These are phyloP conservation scores for Agapornis canus DNA, from an alignment of 2,797 vertebrate species.

Conservation along the genomic window DNA sequence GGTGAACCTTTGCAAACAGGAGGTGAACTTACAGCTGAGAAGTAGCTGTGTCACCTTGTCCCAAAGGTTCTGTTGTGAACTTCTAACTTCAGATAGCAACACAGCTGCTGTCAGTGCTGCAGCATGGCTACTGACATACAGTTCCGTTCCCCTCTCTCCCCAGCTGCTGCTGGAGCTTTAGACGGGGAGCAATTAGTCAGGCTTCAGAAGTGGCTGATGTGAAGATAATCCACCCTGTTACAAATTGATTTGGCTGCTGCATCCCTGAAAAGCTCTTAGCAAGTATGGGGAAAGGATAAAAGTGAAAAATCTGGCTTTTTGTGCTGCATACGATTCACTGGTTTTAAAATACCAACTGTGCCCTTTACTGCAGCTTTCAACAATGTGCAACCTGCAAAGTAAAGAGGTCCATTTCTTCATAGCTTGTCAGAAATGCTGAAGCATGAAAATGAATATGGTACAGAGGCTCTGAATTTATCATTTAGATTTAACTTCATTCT, in stretches of 20 bases:
- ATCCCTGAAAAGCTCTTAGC: not conserved
- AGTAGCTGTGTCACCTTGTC: not conserved
- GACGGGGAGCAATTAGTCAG: not conserved
- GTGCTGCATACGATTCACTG: not conserved
- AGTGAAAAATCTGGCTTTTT: not conserved
- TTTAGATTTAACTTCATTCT: not conserved
- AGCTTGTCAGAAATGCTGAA: not conserved
- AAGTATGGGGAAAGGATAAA: not conserved
- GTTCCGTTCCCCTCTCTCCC: not conserved
- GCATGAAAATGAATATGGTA: not conserved
- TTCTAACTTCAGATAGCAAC: not conserved
- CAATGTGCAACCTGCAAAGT: not conserved
- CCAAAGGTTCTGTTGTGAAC: not conserved
- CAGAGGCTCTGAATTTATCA: not conserved
- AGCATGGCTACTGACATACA: not conserved
- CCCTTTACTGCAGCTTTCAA: not conserved
- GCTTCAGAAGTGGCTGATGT: not conserved
- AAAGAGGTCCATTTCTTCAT: not conserved
- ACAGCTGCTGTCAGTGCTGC: not conserved
- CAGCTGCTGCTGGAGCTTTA: not conserved
- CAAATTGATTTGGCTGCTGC: not conserved
- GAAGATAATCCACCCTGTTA: not conserved
- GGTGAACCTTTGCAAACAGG: rapidly evolving
- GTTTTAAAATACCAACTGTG: not conserved
- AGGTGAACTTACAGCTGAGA: not conserved